Conservation (phyloP, 2,113 vertebrate species). For the Actenoides hombroni region DNA sequence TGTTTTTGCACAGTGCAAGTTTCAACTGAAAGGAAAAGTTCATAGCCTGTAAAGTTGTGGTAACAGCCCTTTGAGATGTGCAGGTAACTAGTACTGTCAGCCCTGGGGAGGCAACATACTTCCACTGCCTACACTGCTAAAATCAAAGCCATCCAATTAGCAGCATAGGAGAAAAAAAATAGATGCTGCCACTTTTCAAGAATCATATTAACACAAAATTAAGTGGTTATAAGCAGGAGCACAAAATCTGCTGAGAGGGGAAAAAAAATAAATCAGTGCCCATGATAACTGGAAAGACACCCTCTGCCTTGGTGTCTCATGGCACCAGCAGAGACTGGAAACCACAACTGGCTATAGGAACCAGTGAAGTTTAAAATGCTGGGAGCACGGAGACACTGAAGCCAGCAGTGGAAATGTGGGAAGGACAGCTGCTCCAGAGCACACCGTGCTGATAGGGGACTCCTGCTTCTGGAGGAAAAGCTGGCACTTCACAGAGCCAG, state of each 20-base stretch:
- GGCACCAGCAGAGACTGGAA: background rate
- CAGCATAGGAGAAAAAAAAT: background rate
- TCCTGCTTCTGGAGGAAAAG: background rate
- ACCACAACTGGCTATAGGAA: background rate
- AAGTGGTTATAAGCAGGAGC: background rate
- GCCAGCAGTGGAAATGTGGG: background rate
- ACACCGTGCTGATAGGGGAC: rapidly evolving
- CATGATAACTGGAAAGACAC: background rate
- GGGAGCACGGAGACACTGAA: background rate
- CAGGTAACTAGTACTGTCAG: background rate
- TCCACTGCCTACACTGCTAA: background rate
- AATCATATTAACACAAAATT: background rate
- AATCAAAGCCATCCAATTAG: background rate
- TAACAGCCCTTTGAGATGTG: background rate
- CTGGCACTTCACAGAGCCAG: background rate
- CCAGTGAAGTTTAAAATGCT: rapidly evolving
- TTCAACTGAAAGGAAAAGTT: background rate
- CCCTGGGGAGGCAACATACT: background rate
- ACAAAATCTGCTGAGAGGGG: background rate
- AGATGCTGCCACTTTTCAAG: background rate
- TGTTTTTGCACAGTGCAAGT: background rate
- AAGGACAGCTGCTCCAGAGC: background rate
- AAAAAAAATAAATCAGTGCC: background rate
- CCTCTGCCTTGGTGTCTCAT: background rate
- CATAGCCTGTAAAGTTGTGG: background rate